A percentile compares a stretch with the other conserved stretches of the same genome.
Evolutionary conservation across 2,797 vertebrate species (phyloP).

Genomic region (Brachymystax lenok): DNA sequence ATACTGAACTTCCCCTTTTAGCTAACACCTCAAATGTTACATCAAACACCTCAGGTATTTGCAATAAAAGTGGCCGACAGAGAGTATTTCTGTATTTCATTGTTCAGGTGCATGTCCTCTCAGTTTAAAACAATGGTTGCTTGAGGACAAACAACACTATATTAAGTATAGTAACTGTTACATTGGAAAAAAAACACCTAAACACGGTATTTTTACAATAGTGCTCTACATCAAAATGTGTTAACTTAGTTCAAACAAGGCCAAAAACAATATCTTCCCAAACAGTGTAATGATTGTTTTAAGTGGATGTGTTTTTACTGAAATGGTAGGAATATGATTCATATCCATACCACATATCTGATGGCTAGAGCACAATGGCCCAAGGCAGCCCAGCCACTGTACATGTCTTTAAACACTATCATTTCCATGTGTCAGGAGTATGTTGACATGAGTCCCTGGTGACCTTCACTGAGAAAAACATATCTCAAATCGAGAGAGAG

Average conservation of each 20-base stretch:
- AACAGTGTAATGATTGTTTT: background rate
- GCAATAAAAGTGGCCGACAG: background rate
- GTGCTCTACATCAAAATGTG: background rate
- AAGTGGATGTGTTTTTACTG: background rate
- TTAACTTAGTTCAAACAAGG: background rate
- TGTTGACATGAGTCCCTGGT: constrained; percentile 14
- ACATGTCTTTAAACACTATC: constrained; percentile 47
- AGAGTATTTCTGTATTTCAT: background rate
- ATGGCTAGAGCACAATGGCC: constrained; percentile 24
- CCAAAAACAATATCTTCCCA: background rate
- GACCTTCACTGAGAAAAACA: constrained; percentile 34
- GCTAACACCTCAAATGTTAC: background rate
- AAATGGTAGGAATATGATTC: background rate
- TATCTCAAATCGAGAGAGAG: constrained; percentile 13
- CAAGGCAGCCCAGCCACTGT: background rate
- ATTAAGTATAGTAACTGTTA: background rate
- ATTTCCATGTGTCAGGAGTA: constrained; percentile 43
- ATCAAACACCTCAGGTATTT: background rate
- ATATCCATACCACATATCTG: constrained; percentile 14
- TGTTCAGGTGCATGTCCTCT: background rate
- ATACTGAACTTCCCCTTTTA: background rate
- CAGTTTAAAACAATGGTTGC: background rate
- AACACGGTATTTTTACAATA: background rate
- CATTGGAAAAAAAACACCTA: background rate
- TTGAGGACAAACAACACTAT: background rate